These are phyloP conservation scores for Heterodera filipjevi DNA, from an alignment of 2,888 invertebrate species.

Conservation along the genomic window DNA sequence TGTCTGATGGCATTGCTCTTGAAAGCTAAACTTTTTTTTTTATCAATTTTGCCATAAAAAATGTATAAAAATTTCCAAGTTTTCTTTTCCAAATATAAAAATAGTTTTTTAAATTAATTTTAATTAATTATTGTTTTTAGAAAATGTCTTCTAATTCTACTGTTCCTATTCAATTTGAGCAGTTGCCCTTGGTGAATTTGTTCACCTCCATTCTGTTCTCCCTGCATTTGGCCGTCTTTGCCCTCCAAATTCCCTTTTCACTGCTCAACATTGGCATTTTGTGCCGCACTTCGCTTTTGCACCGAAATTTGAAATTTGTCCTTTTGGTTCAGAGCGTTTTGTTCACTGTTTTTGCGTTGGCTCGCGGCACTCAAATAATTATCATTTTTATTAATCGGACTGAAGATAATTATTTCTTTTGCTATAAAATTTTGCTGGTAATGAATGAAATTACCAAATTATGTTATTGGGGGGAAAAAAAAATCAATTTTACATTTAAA, in stretches of 20 bases:
- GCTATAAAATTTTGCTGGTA: neutral
- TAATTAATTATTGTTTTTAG: too few relatives aligned
- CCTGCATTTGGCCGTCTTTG: neutral
- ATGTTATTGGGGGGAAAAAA: too few relatives aligned
- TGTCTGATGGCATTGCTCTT: too few relatives aligned
- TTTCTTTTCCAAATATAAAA: too few relatives aligned
- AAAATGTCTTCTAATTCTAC: too few relatives aligned
- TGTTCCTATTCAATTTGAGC: too few relatives aligned
- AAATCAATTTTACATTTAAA: too few relatives aligned
- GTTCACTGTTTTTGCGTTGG: neutral
- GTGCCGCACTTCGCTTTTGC: neutral
- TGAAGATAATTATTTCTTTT: neutral
- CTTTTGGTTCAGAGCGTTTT: neutral
- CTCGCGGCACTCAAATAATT: neutral
- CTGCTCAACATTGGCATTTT: slow-evolving; percentile 3
- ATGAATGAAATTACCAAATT: neutral
- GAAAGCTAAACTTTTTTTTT: too few relatives aligned
- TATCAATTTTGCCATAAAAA: too few relatives aligned
- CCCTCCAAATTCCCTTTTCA: neutral
- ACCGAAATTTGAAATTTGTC: slow-evolving; percentile 1
- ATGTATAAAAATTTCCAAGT: too few relatives aligned
- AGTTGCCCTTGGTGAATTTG: neutral
- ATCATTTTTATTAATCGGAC: neutral
- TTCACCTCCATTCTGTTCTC: neutral
- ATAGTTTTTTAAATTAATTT: too few relatives aligned